Evolutionary conservation across 2,888 invertebrate genomes (phyloP).

Genomic region (Dicyrtomina minuta): DNA sequence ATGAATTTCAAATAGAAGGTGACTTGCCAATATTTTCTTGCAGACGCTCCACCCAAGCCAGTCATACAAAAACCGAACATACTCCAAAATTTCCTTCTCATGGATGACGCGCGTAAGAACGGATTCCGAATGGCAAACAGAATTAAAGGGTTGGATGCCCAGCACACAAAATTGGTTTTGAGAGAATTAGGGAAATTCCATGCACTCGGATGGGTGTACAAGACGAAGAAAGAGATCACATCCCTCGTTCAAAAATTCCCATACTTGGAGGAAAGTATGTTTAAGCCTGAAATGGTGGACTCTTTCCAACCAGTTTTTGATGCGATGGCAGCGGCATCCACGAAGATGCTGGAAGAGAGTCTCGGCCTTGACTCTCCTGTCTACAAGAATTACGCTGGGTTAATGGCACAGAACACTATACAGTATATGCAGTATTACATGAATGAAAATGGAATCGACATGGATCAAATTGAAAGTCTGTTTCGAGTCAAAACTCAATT

Average conservation of each 20-base stretch:
- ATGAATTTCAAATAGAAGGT: too few relatives aligned
- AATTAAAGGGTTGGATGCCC: conserved; percentile 1
- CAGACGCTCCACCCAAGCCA: too few relatives aligned
- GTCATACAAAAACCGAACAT: too few relatives aligned
- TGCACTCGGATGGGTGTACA: conserved; percentile 15
- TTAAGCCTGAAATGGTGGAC: conserved; percentile 3
- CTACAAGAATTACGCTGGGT: not conserved
- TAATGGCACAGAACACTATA: not conserved
- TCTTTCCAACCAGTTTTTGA: conserved; percentile 4
- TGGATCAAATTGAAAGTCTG: not conserved
- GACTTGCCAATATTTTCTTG: too few relatives aligned
- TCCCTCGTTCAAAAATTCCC: not conserved
- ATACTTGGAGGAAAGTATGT: conserved; percentile 1
- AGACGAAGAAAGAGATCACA: not conserved
- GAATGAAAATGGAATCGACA: not conserved
- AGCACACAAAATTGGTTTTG: conserved; percentile 1
- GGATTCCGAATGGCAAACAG: conserved; percentile 15
- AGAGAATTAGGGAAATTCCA: not conserved
- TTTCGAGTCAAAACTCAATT: not conserved
- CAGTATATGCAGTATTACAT: not conserved
- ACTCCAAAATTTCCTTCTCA: conserved; percentile 8
- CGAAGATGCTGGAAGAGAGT: not conserved
- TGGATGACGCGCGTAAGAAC: conserved; percentile 3
- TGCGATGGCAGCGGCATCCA: not conserved
- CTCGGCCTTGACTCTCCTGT: not conserved